Evolutionary conservation across 1,140 invertebrate genomes (phyloP).

Genomic region (Drosophila lacteicornis): DNA sequence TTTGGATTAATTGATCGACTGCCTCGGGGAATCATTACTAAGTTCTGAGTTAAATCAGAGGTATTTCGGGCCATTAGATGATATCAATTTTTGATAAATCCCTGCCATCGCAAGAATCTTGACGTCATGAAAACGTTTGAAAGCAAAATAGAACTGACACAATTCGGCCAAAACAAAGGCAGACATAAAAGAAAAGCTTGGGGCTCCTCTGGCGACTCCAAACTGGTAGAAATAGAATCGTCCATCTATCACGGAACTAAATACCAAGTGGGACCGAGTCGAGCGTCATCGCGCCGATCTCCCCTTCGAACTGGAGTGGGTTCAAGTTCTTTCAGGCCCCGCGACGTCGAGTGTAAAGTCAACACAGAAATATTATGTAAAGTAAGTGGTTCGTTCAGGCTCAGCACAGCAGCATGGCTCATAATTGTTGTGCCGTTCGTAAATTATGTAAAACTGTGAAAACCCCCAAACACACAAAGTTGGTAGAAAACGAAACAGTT

Average conservation of each 20-base stretch:
- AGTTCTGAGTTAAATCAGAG: constrained; percentile 17
- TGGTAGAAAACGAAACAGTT: constrained; percentile 39
- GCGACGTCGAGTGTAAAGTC: constrained; percentile 52
- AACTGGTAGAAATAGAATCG: constrained; percentile 70
- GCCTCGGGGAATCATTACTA: neutral
- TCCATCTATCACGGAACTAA: constrained; percentile 71
- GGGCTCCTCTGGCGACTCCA: constrained; percentile 22
- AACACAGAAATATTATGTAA: constrained; percentile 67
- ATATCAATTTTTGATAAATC: constrained; percentile 48
- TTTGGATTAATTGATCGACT: constrained; percentile 29
- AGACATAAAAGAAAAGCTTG: constrained; percentile 59
- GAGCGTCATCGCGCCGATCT: constrained; percentile 63
- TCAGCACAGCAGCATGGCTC: too few species aligned
- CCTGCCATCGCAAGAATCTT: constrained; percentile 7
- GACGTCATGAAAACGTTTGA: constrained; percentile 44
- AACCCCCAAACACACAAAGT: constrained; percentile 11
- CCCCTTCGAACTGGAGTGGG: constrained; percentile 51
- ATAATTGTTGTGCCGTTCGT: constrained; percentile 28
- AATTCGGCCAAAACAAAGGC: constrained; percentile 56
- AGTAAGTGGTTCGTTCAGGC: constrained; percentile 35
- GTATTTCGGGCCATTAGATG: constrained; percentile 34
- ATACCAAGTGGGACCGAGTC: constrained; percentile 44
- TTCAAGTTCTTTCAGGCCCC: constrained; percentile 43
- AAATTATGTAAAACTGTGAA: constrained; percentile 61
- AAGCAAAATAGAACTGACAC: constrained; percentile 65